Evolutionary conservation across 2,113 vertebrate genomes (phyloP), one percentile per base, ranked within the genome.

Genomic region (Siniperca chuatsi): DNA sequence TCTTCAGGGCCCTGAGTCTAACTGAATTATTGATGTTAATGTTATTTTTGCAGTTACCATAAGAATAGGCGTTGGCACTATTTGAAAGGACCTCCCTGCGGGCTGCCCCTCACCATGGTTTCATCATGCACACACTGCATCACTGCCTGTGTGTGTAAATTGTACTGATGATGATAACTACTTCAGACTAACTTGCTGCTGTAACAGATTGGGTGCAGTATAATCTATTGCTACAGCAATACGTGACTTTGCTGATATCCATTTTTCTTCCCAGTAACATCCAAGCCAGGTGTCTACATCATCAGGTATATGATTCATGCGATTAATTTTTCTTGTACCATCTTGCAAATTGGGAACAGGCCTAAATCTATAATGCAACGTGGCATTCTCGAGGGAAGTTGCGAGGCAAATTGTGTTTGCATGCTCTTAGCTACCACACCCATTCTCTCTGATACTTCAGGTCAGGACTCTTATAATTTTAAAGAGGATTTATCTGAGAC

Each of bases 311-410:
- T 92, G 87, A 92, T 90, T 94, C 87, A 89, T 93, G 85, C 7
- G 77, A 87, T 89, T 90, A 68, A 92, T 93, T 93, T 29, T 92
- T 87, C 87, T 69, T 44, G 81, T 35, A 90, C 82, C 82, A 86
- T 90, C 81, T 90, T 90, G 91, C 87, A 93, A 93, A 92, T 94
- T 93, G 84, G 89, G 92, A 91, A 83, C 83, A 92, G 75, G 78
- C 65, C 86, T 92, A 85, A 92, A 93, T 92, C 83, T 87, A 84
- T 90, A 93, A 84, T 81, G 91, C 78, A 89, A 79, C 33, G 23
- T 37, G 46, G 67, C 71, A 73, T 86, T 81, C 86, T 78, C 54
- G 2, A 40, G 83, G 88, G 84, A 89, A 75, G 52, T 77, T 57
- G 67, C 60, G 5, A 81, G 75, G 90, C 60, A 92, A 90, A 87